These are phyloP conservation scores for Tetranychus piercei DNA, from an alignment of 2,888 invertebrate genomes.

Conservation along the genomic window DNA sequence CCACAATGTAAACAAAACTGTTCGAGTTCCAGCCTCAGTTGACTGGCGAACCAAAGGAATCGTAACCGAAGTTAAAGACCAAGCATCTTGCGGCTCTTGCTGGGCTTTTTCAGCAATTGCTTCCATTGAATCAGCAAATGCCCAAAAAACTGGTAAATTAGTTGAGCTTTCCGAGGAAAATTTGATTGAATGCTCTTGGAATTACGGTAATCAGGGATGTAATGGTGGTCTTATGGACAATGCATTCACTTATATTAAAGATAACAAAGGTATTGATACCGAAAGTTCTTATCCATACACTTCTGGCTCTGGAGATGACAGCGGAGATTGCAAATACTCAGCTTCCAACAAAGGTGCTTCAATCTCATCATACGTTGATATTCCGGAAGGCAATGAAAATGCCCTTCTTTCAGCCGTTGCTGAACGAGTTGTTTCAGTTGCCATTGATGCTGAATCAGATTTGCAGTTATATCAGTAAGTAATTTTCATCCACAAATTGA, in stretches of 20 bases:
- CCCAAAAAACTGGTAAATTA: constrained; percentile 51
- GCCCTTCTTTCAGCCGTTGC: constrained; percentile 30
- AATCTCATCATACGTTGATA: constrained; percentile 29
- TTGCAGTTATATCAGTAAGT: constrained; percentile 48
- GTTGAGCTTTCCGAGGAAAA: constrained; percentile 80
- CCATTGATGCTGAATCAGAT: constrained; percentile 28
- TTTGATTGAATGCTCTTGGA: constrained; percentile 62
- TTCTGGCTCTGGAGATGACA: constrained; percentile 25
- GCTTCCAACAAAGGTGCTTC: constrained; percentile 26
- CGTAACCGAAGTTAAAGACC: constrained; percentile 70
- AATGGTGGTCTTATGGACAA: constrained; percentile 67
- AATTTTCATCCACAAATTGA: not conserved
- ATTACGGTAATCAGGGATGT: constrained; percentile 64
- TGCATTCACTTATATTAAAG: constrained; percentile 61
- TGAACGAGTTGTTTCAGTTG: constrained; percentile 29
- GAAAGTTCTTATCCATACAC: constrained; percentile 31
- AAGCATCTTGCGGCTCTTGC: constrained; percentile 64
- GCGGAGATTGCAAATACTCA: constrained; percentile 26
- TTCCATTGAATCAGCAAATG: constrained; percentile 40
- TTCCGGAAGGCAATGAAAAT: constrained; percentile 29
- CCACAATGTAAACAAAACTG: not conserved
- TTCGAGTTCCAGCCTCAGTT: not conserved
- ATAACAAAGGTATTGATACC: constrained; percentile 48
- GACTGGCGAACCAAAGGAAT: constrained; percentile 70
- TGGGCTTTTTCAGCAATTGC: constrained; percentile 43